Evolutionary conservation across 2,113 vertebrate genomes (phyloP).

Genomic region (Rousettus leschenaultii): DNA sequence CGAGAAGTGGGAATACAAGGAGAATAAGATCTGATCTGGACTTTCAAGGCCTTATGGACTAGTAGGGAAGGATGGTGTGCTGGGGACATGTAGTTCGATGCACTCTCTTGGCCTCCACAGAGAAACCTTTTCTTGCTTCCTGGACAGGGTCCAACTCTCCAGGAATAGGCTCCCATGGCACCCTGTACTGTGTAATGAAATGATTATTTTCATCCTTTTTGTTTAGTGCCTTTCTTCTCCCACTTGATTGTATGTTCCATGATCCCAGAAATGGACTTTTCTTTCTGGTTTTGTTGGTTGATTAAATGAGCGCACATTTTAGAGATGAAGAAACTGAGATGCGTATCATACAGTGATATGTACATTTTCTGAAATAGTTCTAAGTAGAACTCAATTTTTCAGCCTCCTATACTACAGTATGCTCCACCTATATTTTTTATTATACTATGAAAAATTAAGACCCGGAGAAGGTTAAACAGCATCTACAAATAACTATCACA

Average conservation of each 20-base stretch:
- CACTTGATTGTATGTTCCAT: background rate
- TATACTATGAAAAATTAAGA: background rate
- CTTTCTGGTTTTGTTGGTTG: background rate
- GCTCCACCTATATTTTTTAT: background rate
- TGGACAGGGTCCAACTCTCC: background rate
- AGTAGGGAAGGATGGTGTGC: background rate
- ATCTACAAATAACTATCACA: background rate
- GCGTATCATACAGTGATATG: rapidly evolving
- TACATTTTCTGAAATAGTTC: background rate
- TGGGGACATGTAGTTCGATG: background rate
- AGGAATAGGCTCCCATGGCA: background rate
- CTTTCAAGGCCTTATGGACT: background rate
- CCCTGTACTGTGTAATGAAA: background rate
- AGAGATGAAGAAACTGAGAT: background rate
- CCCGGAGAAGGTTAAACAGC: background rate
- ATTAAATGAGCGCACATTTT: background rate
- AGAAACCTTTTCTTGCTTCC: background rate
- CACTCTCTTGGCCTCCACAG: background rate
- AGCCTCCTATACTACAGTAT: background rate
- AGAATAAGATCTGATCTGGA: background rate
- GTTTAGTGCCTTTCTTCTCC: background rate
- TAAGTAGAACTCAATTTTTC: background rate
- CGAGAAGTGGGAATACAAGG: background rate
- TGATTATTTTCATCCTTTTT: background rate
- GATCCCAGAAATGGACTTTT: background rate